Conservation (phyloP, 2,888 invertebrate species). For the Panzeria rudis region DNA sequence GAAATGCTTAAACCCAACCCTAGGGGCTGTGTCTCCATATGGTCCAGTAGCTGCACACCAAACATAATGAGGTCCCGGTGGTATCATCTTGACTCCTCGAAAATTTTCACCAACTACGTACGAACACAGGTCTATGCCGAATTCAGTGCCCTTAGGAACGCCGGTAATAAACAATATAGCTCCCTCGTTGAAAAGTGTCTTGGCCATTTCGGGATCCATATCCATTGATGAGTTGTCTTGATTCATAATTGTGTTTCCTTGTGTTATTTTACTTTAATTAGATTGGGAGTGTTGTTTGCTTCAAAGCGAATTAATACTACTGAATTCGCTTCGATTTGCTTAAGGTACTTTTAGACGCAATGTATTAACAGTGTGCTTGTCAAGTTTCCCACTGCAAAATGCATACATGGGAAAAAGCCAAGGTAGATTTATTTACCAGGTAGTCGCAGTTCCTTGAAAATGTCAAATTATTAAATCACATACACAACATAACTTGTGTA, state of each 20-base stretch:
- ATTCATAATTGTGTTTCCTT: slow-evolving; percentile 54
- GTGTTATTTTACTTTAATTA: too few species aligned
- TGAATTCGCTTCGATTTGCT: too few species aligned
- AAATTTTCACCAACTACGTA: slow-evolving; percentile 97
- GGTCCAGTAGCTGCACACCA: slow-evolving; percentile 88
- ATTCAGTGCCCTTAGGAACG: slow-evolving; percentile 95
- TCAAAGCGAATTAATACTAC: too few species aligned
- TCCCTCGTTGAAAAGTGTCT: slow-evolving; percentile 90
- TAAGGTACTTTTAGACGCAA: too few species aligned
- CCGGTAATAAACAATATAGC: slow-evolving; percentile 93
- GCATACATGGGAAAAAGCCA: too few species aligned
- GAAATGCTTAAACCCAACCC: slow-evolving; percentile 93
- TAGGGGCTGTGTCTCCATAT: slow-evolving; percentile 88
- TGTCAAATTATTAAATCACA: too few species aligned
- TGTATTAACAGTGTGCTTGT: too few species aligned
- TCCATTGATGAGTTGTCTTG: slow-evolving; percentile 81
- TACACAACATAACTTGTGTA: too few species aligned
- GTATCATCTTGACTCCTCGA: slow-evolving; percentile 98
- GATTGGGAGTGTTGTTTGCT: too few species aligned
- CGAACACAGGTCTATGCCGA: slow-evolving; percentile 94
- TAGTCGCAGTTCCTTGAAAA: too few species aligned
- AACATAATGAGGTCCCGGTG: slow-evolving; percentile 96
- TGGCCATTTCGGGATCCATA: slow-evolving; percentile 91
- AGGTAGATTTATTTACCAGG: too few species aligned
- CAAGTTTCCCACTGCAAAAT: too few species aligned